Conservation (phyloP, 2,797 vertebrate species). For the Manis javanica region DNA sequence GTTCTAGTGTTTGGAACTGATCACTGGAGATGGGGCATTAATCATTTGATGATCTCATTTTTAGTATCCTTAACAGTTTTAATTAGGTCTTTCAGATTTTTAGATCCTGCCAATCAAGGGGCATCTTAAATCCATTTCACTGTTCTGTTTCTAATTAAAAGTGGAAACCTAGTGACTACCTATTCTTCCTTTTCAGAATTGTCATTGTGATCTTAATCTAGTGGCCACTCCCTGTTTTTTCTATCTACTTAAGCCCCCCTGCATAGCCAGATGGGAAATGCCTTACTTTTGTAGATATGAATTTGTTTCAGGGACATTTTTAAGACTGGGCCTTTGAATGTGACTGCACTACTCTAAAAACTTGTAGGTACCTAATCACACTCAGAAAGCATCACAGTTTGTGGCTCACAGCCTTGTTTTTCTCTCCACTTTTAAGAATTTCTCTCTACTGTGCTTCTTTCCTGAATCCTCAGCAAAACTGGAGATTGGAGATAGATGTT, state of each 20-base stretch:
- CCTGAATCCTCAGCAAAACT: neutral
- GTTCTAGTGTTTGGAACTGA: neutral
- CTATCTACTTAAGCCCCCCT: neutral
- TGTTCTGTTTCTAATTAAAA: conserved; percentile 9
- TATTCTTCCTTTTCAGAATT: conserved; percentile 22
- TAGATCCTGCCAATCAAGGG: neutral
- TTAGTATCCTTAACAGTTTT: neutral
- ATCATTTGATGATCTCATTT: neutral
- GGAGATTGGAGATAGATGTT: neutral
- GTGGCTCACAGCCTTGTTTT: neutral
- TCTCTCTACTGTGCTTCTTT: neutral
- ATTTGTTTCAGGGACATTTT: conserved; percentile 11
- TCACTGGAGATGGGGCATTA: neutral
- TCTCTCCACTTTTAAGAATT: neutral
- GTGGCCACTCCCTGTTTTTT: neutral
- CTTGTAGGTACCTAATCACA: neutral
- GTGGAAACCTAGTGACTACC: neutral
- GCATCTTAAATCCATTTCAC: neutral
- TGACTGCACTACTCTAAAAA: neutral
- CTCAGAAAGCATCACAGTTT: neutral
- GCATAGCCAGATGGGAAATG: neutral
- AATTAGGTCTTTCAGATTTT: conserved; percentile 46
- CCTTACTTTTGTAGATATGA: neutral
- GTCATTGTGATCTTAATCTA: conserved; percentile 9
- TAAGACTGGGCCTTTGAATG: neutral